Base-by-base conservation (phyloP, 2,888 invertebrate species). In the Cephalotes varians region DNA sequence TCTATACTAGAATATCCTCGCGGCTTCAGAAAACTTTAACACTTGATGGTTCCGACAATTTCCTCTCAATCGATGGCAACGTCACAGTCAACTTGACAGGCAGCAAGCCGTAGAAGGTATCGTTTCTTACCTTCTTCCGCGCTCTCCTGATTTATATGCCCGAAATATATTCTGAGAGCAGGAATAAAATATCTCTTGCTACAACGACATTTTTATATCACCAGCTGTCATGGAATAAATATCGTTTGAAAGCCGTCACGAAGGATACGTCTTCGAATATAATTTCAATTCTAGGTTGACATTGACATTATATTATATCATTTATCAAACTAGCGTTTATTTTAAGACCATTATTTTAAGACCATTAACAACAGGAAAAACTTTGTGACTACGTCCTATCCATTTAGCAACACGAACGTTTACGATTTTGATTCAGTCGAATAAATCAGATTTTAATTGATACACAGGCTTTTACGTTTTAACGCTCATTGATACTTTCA, bases 1-100 rank as follows among this genome's bases (percentile, higher is more conserved):
- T 81, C 28, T 73, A 73, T 60, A 71, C 79, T 67, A 72, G 58
- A 76, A 84, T 80, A 81, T 81, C 74, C 67, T 72, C 51, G 67
- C 76, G 56, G 83, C 89, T 69, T 67, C 60, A 77, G 60, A 49
- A 82, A 81, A 82, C 82, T 81, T 85, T 60, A 58, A 82, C 60
- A 65, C 44, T 71, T 56, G 34, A 79, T 71, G 18, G 56, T 56
- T 18, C 72, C 80, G 49, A 77, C 58, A 77, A 80, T 80, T 62
- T 80, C 77, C 28, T 40, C 37, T 81, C 80, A 67, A 81, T 82
- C 82, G 58, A 79, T 65, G 44, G 56, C 74, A n/a, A 64, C 69
- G 77, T 77, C 54, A 54, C 71, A 54, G 64, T 40, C 54, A 40
- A 69, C 77, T 77, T 69, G 54, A 76, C 76, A 54, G 51, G 31